Conservation (phyloP, 2,113 vertebrate genomes). For the Hippocampus abdominalis region DNA sequence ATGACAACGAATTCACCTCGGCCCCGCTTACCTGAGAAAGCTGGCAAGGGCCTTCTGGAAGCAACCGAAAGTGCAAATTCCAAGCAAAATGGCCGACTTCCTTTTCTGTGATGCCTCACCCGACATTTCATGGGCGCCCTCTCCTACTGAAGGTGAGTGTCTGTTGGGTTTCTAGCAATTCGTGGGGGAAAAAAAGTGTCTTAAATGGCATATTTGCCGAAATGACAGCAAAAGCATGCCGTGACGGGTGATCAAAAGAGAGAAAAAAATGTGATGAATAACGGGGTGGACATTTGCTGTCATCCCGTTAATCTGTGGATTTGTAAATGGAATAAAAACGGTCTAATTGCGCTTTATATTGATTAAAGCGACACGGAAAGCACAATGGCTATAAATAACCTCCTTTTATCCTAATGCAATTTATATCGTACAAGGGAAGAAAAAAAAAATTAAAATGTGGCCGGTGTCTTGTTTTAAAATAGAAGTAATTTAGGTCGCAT, state of each 20-base stretch:
- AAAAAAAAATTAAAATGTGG: not conserved
- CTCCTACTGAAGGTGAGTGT: too few relatives aligned
- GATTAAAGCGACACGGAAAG: constrained; percentile 11
- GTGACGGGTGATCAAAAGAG: not conserved
- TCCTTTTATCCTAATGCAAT: constrained; percentile 8
- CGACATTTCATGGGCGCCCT: too few relatives aligned
- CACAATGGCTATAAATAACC: constrained; percentile 2
- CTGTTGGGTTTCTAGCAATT: too few relatives aligned
- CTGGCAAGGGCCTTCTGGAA: not conserved
- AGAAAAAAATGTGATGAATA: not conserved
- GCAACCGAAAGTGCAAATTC: not conserved
- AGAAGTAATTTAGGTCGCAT: not conserved
- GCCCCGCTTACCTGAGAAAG: not conserved
- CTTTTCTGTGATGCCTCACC: not conserved
- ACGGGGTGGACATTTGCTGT: not conserved
- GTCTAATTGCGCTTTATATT: constrained; percentile 19
- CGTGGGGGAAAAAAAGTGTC: not conserved
- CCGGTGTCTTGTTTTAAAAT: not conserved
- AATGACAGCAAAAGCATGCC: not conserved
- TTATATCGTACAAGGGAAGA: not conserved
- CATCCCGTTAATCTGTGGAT: not conserved
- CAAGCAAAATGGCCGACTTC: not conserved
- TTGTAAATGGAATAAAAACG: not conserved
- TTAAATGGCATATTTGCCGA: not conserved
- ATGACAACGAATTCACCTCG: constrained; percentile 17